Base-by-base conservation (phyloP, 2,797 vertebrate species). In the Siniperca obscura region DNA sequence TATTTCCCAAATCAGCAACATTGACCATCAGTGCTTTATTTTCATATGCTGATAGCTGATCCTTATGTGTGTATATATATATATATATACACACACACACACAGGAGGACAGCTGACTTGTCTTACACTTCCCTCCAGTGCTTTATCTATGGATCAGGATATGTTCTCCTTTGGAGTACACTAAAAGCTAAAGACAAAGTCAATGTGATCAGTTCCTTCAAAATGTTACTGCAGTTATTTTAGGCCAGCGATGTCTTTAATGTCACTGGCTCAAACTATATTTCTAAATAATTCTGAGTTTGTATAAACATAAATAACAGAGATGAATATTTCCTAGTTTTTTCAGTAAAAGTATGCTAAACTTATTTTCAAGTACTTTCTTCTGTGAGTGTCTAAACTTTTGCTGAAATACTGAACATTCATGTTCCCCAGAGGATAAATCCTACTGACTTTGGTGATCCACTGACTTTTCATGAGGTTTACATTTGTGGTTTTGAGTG, bases 101-200 rank as follows among this genome's bases (percentile, higher is more conserved):
- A 40, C 2, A 69, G 56, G 70, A 69, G 78, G 72, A 74, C 76
- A 59, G 30, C 16, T 1, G 27, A 68, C 85, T 88, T 83, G 64
- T 79, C 68, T 86, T 76, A 74, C 77, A 71, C 61, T 44, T 62
- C 69, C 22, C 73, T 61, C 16, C 59, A 66, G 66, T 30, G 80
- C 59, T 68, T 70, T 64, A 59, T 70, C 52, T 22, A 9, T 72
- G 34, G 38, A 69, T 80, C 46, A 53, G 50, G 70, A 52, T 38
- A 17, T 50, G 61, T 22, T 65, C 62, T 66, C 30, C 64, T 60
- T 52, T 70, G 42, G 13, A 78, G 68, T 22, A 78, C 62, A 77
- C 52, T 40, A 7, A 40, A 76, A n/a, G 52, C 65, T n/a, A 5
- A 61, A 42, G 52, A 36, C 79, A 86, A 70, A 80, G 62, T 74